These are phyloP conservation scores for Triops cancriformis DNA, from an alignment of 1,140 invertebrate genomes.

Conservation along the genomic window DNA sequence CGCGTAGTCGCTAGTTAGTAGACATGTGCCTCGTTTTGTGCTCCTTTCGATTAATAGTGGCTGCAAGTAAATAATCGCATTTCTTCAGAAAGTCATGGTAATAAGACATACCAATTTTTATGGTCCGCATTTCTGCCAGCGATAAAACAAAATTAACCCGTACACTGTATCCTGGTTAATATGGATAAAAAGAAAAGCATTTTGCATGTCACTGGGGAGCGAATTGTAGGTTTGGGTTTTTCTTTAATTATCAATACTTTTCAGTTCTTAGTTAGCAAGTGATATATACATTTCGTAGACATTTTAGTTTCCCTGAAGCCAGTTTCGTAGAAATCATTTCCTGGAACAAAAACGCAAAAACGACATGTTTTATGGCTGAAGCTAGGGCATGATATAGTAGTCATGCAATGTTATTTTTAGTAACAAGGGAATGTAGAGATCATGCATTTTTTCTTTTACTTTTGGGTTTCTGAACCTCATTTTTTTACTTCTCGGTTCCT, in stretches of 20 bases:
- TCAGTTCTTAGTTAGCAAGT: slow-evolving; percentile 15
- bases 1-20: background rate
- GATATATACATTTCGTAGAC: background rate
- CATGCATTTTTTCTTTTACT: background rate
- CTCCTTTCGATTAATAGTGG: background rate
- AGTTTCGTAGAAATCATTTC: background rate
- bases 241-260: background rate
- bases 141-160: too few species aligned
- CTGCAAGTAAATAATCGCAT: background rate
- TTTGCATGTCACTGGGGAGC: background rate
- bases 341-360: background rate
- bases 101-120: background rate
- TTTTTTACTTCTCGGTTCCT: slow-evolving; percentile 14
- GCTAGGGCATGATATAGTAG: background rate
- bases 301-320: background rate
- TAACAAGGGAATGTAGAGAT: background rate
- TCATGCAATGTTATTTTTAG: background rate
- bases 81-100: background rate
- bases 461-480: slow-evolving; percentile 15
- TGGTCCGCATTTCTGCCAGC: too few species aligned
- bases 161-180: background rate
- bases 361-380: background rate
- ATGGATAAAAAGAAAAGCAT: background rate
- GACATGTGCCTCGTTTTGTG: background rate
- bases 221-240: background rate